Conservation (phyloP, 2,113 vertebrate genomes). For the Gymnorhina tibicen region DNA sequence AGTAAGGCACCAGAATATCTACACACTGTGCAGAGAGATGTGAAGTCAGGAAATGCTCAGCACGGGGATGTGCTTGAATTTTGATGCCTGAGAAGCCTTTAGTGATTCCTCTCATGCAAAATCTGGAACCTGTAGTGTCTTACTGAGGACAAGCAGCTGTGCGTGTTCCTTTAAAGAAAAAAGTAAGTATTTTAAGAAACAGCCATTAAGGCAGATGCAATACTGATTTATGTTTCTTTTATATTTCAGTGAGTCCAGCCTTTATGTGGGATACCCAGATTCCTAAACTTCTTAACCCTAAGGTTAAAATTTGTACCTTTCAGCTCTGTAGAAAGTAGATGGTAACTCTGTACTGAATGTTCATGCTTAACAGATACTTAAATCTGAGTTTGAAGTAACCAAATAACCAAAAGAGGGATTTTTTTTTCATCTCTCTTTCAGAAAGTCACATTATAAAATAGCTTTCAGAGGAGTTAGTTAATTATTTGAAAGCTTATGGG, state of each 20-base stretch:
- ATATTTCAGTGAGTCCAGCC: background rate
- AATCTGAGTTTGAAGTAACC: background rate
- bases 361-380: background rate
- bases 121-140: background rate
- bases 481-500: background rate
- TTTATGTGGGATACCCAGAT: background rate
- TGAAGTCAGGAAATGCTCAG: background rate
- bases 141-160: background rate
- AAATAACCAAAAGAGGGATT: background rate
- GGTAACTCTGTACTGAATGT: background rate
- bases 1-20: accelerated
- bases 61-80: background rate
- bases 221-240: background rate
- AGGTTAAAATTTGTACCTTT: background rate
- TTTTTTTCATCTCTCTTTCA: background rate
- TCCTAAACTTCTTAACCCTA: background rate
- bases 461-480: background rate
- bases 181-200: background rate
- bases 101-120: background rate
- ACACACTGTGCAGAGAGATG: accelerated
- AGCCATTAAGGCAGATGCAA: background rate
- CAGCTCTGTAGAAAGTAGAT: background rate
- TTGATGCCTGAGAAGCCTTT: background rate
- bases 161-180: background rate
- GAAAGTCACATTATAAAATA: background rate